phyloP scores from a whole-genome alignment of 2,797 vertebrate genomes.

The Poecile montanus region DNA sequence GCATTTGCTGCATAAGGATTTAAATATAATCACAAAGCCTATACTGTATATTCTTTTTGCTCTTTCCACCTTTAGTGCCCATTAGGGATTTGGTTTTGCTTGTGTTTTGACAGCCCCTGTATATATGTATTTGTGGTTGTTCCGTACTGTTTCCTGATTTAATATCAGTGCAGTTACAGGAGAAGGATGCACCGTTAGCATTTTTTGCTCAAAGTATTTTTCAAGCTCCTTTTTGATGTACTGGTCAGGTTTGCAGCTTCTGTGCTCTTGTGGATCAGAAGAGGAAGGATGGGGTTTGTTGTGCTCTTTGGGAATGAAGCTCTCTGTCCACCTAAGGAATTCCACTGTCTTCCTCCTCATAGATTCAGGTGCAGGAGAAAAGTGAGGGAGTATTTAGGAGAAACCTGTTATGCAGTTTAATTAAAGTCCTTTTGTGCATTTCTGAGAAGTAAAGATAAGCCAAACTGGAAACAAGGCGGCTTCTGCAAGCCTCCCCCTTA shows the following conservation, averaged over 20 bases:
- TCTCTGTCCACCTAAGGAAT: constrained; percentile 9
- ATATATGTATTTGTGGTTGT: constrained; percentile 76
- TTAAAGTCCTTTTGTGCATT: background rate
- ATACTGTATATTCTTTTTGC: constrained; percentile 29
- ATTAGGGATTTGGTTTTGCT: constrained; percentile 77
- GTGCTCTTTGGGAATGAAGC: constrained; percentile 36
- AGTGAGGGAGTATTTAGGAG: background rate
- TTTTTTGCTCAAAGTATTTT: constrained; percentile 81
- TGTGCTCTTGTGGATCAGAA: constrained; percentile 68
- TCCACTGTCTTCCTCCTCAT: background rate
- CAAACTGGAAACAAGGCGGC: background rate
- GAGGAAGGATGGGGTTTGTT: constrained; percentile 52
- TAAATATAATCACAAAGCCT: constrained; percentile 56
- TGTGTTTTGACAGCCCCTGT: constrained; percentile 77
- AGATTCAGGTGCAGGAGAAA: constrained; percentile 4
- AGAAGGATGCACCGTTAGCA: constrained; percentile 83
- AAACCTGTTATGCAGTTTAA: background rate
- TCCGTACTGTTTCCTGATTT: constrained; percentile 81
- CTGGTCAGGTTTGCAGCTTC: constrained; percentile 77
- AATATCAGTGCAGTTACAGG: constrained; percentile 75
- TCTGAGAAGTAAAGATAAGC: background rate
- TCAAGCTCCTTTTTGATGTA: constrained; percentile 81
- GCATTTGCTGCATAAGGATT: constrained; percentile 43
- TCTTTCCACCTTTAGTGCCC: constrained; percentile 73
- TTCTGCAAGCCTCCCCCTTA: background rate